phyloP scores from a whole-genome alignment of 2,113 vertebrate species.

The Lichenostomus cassidix region DNA sequence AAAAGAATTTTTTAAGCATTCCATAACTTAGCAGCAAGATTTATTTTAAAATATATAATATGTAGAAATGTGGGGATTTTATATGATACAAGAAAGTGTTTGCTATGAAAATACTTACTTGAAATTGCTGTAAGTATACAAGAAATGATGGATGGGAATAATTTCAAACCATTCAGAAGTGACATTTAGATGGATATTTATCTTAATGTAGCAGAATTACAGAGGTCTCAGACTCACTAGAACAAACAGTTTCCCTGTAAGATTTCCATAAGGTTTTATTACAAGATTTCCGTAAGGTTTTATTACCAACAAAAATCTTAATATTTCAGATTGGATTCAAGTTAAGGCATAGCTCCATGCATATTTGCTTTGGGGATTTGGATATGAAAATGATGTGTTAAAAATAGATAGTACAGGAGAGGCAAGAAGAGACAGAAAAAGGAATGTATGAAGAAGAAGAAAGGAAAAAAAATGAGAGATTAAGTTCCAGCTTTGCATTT shows the following conservation, averaged over 20 bases:
- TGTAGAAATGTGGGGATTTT: fast-evolving
- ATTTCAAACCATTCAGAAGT: neutral
- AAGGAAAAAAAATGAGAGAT: neutral
- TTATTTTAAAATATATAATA: neutral
- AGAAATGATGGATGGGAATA: neutral
- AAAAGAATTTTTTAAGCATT: neutral
- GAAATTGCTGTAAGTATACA: neutral
- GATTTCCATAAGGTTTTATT: neutral
- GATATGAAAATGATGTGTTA: neutral
- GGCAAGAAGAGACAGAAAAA: neutral
- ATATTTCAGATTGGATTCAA: neutral
- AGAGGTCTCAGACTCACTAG: neutral
- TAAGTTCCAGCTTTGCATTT: neutral
- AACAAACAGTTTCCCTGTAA: neutral
- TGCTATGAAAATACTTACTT: neutral
- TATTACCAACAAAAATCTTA: neutral
- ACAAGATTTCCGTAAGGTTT: neutral
- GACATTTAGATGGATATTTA: slow-evolving; percentile 29
- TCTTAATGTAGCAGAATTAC: slow-evolving; percentile 17
- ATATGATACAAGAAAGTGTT: neutral
- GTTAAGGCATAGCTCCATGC: neutral
- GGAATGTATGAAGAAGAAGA: neutral
- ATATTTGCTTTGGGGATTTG: neutral
- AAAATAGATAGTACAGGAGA: neutral
- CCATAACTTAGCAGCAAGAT: neutral